Base-by-base conservation (phyloP, 2,113 vertebrate species). In the Amphiprion ocellaris region DNA sequence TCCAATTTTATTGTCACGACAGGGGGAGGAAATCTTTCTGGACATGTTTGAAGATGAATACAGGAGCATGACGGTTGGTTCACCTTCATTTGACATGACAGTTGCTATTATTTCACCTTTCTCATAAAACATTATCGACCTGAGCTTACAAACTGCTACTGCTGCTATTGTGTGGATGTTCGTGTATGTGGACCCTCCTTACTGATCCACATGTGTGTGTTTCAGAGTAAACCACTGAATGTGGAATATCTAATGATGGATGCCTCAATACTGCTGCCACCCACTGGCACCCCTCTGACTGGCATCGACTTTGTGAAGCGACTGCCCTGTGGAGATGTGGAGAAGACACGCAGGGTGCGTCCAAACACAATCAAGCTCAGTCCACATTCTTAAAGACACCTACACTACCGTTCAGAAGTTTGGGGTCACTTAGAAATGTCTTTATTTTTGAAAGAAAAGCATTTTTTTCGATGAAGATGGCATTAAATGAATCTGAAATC, bases 31-130 rank as follows among this genome's bases (percentile, higher is more conserved):
- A 84, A 99, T 99, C 81, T 99, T 99, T 77, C 90, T 99, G 93
- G 98, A 99, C 92, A 98, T 99, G 97, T 99, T 99, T 94, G 98
- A 99, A 92, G 98, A 99, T 44, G 98, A 99, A 68, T 98, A 98
- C 92, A 95, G 98, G 83, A 98, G 96, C 86, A 99, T 99, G 98
- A 99, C 95, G 50, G 98, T 99, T 80, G 96, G 96, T 85, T 16
- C 2, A 4, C 3, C n/a, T 47, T 66, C 2, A 10, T 61, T 17
- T 47, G 0, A n/a, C 15, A 4, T 65, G 3, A 50, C 41, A 10
- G 3, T 14, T 3, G 11, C 4, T 15, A 4, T 15, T 15, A 4
- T 8, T 12, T 12, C 39, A 10, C 9, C 39, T 41, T 41, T 9
- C 2, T 10, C 9, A 10, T 41, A 8, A 67, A 28, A 11, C 12